Evolutionary conservation across 2,113 vertebrate species (phyloP).

Genomic region (Capreolus pygargus): DNA sequence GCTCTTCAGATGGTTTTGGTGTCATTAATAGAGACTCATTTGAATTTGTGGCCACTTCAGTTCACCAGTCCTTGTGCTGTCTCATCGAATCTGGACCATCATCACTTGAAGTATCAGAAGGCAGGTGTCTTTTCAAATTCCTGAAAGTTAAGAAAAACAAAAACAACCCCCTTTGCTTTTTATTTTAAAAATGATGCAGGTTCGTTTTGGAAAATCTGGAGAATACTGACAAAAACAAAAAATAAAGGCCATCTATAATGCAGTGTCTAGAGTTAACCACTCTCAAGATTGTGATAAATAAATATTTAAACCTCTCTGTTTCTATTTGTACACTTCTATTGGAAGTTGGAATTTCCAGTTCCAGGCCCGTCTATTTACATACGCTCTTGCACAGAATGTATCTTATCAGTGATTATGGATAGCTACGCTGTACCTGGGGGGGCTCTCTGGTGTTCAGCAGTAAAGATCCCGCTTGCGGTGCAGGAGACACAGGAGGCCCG

Average conservation of each 20-base stretch:
- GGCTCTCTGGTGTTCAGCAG: not conserved
- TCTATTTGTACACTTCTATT: not conserved
- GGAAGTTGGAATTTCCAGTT: not conserved
- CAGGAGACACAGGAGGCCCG: not conserved
- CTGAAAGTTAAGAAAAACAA: not conserved
- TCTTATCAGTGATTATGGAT: not conserved
- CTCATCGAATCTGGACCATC: not conserved
- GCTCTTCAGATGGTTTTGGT: not conserved
- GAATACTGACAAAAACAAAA: not conserved
- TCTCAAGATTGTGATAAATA: not conserved
- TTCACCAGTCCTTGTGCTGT: not conserved
- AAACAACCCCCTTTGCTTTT: not conserved
- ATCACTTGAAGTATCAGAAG: not conserved
- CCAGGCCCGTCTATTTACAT: not conserved
- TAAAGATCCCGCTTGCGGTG: not conserved
- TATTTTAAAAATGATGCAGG: not conserved
- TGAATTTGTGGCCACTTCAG: not conserved
- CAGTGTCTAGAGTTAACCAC: not conserved
- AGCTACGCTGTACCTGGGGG: not conserved
- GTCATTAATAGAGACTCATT: not conserved
- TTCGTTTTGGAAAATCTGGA: not conserved
- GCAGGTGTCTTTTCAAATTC: not conserved
- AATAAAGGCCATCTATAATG: not conserved
- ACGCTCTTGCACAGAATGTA: not conserved
- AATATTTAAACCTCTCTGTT: not conserved